phyloP scores from a whole-genome alignment of 2,113 vertebrate species.

The Ictalurus punctatus region DNA sequence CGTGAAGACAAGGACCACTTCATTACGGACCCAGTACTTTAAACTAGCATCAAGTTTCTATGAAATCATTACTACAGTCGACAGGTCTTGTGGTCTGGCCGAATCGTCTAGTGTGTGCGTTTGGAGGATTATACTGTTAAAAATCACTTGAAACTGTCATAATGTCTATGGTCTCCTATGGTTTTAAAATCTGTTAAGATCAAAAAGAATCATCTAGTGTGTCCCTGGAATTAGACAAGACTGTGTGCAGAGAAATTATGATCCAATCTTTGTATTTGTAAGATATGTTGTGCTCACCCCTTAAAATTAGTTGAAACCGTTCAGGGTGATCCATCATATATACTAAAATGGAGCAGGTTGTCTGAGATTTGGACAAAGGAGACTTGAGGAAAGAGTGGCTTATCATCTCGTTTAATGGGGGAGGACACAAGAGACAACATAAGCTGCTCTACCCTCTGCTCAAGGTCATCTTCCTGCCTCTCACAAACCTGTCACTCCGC shows the following conservation, averaged over 20 bases:
- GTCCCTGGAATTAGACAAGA: neutral
- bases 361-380: neutral
- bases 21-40: no score
- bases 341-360: neutral
- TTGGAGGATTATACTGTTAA: no score
- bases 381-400: slow-evolving; percentile 2
- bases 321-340: neutral
- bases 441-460: neutral
- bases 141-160: no score
- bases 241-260: neutral
- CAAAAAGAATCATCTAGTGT: no score
- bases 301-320: neutral
- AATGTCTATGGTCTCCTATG: no score
- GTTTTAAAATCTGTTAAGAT: no score
- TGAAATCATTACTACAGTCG: no score
- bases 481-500: neutral
- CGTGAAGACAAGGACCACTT: no score
- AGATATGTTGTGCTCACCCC: neutral
- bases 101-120: no score
- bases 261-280: neutral
- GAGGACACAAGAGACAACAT: slow-evolving; percentile 5
- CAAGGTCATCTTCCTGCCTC: slow-evolving; percentile 21
- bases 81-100: no score
- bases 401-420: neutral
- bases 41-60: no score